Percentiles rank a stretch among this genome's conserved stretches.
Evolutionary conservation across 2,113 vertebrate species (phyloP).

Genomic region (Aspidoscelis tigris): DNA sequence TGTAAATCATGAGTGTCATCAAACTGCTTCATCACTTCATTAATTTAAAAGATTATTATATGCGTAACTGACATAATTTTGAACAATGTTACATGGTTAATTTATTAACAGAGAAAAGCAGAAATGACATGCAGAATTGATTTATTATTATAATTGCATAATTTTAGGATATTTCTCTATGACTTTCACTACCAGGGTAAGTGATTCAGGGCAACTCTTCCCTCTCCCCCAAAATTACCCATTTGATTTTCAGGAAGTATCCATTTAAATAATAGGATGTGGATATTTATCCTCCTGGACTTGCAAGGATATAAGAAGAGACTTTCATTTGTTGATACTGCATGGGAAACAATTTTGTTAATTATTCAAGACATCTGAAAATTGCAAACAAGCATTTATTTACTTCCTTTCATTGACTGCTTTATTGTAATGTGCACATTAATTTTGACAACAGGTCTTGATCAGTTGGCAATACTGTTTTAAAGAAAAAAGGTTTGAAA

Average conservation of each 20-base stretch:
- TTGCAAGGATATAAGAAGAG: not conserved
- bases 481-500: not conserved
- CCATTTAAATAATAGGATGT: conserved; percentile 34
- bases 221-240: no score
- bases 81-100: conserved; percentile 92
- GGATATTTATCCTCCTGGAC: not conserved
- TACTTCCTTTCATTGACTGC: not conserved
- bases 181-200: conserved; percentile 78
- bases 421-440: not conserved
- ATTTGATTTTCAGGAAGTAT: conserved; percentile 38
- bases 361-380: not conserved
- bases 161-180: conserved; percentile 83
- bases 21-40: conserved; percentile 91
- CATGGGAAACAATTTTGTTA: not conserved
- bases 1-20: conserved; percentile 88
- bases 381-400: not conserved
- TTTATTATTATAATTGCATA: conserved; percentile 84
- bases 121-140: conserved; percentile 81
- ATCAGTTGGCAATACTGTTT: not conserved
- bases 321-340: not conserved
- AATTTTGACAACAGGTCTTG: not conserved
- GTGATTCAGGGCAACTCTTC: conserved; percentile 64
- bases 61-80: conserved; percentile 90
- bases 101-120: conserved; percentile 88
- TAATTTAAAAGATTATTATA: conserved; percentile 95